Percentiles rank a stretch among this genome's conserved stretches.
phyloP scores from a whole-genome alignment of 2,113 vertebrate species.

The Phrynosoma platyrhinos region DNA sequence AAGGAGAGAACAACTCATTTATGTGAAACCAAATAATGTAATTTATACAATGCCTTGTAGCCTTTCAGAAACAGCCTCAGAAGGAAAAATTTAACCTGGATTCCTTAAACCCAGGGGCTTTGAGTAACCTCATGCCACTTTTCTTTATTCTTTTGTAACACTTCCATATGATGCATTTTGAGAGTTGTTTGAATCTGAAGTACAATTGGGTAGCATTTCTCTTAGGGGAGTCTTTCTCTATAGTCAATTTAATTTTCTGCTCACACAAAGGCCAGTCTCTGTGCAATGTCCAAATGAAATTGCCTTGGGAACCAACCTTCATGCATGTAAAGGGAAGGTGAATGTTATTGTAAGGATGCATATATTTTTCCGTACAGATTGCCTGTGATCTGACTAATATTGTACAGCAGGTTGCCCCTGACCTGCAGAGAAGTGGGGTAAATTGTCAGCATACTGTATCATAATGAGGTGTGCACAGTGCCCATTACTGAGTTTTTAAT shows the following conservation, averaged over 20 bases:
- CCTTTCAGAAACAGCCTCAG: background rate
- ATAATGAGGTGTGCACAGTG: slow-evolving; percentile 40
- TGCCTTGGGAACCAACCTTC: slow-evolving; percentile 12
- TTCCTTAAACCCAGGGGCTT: background rate
- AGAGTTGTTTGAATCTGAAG: background rate
- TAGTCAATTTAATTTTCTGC: slow-evolving; percentile 3
- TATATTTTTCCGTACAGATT: slow-evolving; percentile 22
- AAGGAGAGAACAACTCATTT: background rate
- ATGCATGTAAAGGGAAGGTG: slow-evolving; percentile 26
- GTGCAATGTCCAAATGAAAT: slow-evolving; percentile 27
- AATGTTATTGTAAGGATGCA: slow-evolving; percentile 31
- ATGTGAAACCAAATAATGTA: background rate
- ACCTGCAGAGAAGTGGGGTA: slow-evolving; percentile 17
- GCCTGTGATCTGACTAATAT: slow-evolving; percentile 4
- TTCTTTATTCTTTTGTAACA: background rate
- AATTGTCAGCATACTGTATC: background rate
- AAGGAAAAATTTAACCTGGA: background rate
- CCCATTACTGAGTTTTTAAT: slow-evolving; percentile 42
- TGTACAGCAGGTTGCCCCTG: slow-evolving; percentile 6
- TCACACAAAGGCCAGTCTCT: slow-evolving; percentile 24
- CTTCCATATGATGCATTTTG: background rate
- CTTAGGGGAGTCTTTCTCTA: background rate
- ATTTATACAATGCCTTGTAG: background rate
- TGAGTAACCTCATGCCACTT: background rate
- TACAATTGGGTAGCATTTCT: background rate